These are phyloP conservation scores for Urechis unicinctus DNA, from an alignment of 2,888 invertebrate genomes.

Conservation along the genomic window DNA sequence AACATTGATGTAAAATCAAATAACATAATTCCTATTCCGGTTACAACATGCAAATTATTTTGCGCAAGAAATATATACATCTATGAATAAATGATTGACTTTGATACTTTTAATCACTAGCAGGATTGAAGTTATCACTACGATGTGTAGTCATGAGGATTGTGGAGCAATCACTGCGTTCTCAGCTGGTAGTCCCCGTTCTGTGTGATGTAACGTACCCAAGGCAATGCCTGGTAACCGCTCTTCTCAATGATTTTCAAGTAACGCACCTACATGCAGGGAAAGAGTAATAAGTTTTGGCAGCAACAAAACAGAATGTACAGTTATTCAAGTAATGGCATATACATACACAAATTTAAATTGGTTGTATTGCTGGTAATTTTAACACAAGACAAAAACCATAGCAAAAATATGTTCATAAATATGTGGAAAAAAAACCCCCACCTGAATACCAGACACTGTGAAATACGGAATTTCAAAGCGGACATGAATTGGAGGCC, in stretches of 20 bases:
- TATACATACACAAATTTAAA: no score
- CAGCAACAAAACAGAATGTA: background rate
- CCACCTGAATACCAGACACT: slow-evolving; percentile 93
- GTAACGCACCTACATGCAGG: slow-evolving; percentile 64
- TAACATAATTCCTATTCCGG: no score
- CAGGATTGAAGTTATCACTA: no score
- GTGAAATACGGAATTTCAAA: slow-evolving; percentile 99
- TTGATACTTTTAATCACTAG: no score
- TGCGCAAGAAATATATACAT: no score
- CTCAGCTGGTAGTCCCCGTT: slow-evolving; percentile 97
- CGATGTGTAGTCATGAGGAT: no score
- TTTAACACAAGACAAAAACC: background rate
- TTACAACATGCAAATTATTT: no score
- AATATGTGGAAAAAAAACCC: background rate
- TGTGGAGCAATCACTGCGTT: slow-evolving; percentile 55
- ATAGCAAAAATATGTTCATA: background rate
- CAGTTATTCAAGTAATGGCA: background rate
- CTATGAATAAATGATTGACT: no score
- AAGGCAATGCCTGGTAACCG: slow-evolving; percentile 96
- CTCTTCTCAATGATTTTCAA: slow-evolving; percentile 98
- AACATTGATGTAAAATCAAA: no score
- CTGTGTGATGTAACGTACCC: slow-evolving; percentile 99
- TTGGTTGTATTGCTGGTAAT: background rate
- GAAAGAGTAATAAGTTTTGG: background rate
- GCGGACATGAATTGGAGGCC: slow-evolving; percentile 95